Evolutionary conservation across 2,888 invertebrate species (phyloP).

Genomic region (Heliconius sara): DNA sequence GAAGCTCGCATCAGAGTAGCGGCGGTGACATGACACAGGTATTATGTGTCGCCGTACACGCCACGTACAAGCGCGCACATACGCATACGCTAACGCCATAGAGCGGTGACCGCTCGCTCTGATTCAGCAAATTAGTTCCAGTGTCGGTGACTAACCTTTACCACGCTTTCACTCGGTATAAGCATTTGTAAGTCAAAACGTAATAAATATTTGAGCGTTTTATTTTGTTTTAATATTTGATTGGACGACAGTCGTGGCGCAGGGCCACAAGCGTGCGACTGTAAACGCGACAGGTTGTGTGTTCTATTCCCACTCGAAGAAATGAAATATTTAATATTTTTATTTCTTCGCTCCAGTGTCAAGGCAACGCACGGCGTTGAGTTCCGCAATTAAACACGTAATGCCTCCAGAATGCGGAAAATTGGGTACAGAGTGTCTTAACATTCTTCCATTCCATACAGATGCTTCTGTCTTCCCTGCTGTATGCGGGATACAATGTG

Average conservation of each 20-base stretch:
- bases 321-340: not conserved
- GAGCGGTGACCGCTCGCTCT: slow-evolving; percentile 33
- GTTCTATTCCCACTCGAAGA: not conserved
- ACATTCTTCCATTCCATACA: no score
- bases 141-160: slow-evolving; percentile 29
- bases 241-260: not conserved
- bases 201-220: not conserved
- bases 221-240: not conserved
- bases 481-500: no score
- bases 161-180: not conserved
- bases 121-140: slow-evolving; percentile 29
- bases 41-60: slow-evolving; percentile 52
- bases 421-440: no score
- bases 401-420: not conserved
- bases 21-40: slow-evolving; percentile 63
- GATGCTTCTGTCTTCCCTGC: no score
- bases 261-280: no score
- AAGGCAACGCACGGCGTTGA: not conserved
- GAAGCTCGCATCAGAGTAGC: slow-evolving; percentile 66
- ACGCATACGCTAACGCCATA: not conserved
- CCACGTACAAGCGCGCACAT: slow-evolving; percentile 18
- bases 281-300: no score
- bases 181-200: not conserved
- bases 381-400: no score
- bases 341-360: not conserved